Evolutionary conservation across 2,797 vertebrate genomes (phyloP).

Genomic region (Carcharodon carcharias): DNA sequence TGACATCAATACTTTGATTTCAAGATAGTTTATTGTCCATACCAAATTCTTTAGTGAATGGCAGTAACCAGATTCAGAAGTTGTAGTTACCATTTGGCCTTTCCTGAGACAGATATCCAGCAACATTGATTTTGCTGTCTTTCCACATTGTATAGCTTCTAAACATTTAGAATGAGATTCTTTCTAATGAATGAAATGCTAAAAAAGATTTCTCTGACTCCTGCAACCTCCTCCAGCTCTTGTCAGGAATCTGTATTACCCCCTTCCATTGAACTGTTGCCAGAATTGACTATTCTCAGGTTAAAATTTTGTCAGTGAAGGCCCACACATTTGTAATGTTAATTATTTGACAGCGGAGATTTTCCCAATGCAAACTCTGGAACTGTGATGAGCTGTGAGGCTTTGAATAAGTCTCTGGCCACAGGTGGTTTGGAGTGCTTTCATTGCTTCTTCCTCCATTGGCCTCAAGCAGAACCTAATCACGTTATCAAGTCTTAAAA

Average conservation of each 20-base stretch:
- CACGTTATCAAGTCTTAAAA: background rate
- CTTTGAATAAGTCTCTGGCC: background rate
- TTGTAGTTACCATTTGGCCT: background rate
- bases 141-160: background rate
- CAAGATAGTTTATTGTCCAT: background rate
- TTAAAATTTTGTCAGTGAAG: background rate
- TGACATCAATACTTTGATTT: background rate
- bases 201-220: background rate
- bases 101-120: background rate
- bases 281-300: background rate
- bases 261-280: background rate
- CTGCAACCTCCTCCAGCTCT: background rate
- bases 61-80: background rate
- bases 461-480: background rate
- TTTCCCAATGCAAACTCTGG: background rate
- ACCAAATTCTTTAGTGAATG: background rate
- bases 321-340: background rate
- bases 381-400: background rate
- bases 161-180: background rate
- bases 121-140: constrained; percentile 13
- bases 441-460: background rate
- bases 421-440: background rate
- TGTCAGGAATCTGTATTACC: background rate
- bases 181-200: background rate
- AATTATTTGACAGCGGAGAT: background rate